A percentile compares a stretch with the other conserved stretches of the same genome.
phyloP scores from a whole-genome alignment of 1,140 invertebrate species.

The Drosophila sp. region DNA sequence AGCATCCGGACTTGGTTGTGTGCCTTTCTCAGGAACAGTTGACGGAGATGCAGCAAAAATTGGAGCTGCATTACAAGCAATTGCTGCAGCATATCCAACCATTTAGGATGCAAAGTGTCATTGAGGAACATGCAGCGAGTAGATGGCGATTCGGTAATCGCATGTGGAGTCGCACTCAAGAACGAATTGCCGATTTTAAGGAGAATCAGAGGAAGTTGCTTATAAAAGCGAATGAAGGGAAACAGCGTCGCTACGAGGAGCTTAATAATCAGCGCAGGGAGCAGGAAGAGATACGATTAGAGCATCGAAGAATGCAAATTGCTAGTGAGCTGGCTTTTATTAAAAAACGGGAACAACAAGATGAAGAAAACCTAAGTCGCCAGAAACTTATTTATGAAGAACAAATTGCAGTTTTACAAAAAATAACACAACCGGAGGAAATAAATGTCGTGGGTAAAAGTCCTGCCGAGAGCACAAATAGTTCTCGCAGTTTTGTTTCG shows the following conservation, averaged over 20 bases:
- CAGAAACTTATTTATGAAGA: conserved; percentile 29
- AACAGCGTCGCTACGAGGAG: conserved; percentile 48
- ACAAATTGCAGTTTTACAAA: conserved; percentile 17
- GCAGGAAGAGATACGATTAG: conserved; percentile 55
- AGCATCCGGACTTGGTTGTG: conserved; percentile 60
- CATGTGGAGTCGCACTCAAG: conserved; percentile 49
- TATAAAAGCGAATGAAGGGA: conserved; percentile 42
- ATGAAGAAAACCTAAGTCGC: conserved; percentile 42
- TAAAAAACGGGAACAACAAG: conserved; percentile 49
- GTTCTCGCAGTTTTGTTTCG: conserved; percentile 52
- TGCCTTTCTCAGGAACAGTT: conserved; percentile 70
- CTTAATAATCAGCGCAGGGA: conserved; percentile 54
- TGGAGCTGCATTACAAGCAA: conserved; percentile 36
- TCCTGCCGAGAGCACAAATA: conserved; percentile 53
- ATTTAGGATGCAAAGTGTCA: conserved; percentile 53
- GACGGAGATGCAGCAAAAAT: conserved; percentile 33
- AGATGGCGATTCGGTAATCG: conserved; percentile 50
- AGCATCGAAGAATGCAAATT: conserved; percentile 53
- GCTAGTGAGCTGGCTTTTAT: conserved; percentile 49
- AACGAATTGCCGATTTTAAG: conserved; percentile 63
- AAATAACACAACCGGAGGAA: background rate
- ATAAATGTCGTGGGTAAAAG: conserved; percentile 7
- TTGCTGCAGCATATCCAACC: conserved; percentile 36
- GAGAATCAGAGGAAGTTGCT: conserved; percentile 26
- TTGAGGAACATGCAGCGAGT: conserved; percentile 43